These are phyloP conservation scores for Uropsilus gracilis DNA, from an alignment of 2,113 vertebrate species.

Conservation along the genomic window DNA sequence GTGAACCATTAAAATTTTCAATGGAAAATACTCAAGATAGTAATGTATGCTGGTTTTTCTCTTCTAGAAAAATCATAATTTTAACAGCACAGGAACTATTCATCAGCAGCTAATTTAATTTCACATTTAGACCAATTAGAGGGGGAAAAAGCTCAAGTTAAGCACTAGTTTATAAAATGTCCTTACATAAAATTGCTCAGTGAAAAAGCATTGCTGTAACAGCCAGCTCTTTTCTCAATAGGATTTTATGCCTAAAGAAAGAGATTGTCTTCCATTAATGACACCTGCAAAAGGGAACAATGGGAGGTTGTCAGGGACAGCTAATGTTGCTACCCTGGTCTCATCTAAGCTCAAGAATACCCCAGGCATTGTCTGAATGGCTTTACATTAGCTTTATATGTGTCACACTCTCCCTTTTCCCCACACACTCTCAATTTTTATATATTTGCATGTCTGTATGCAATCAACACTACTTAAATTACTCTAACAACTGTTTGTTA, in stretches of 20 bases:
- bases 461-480: neutral
- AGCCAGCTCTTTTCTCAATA: neutral
- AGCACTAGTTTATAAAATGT: conserved; percentile 43
- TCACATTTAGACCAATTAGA: conserved; percentile 72
- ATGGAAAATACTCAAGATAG: conserved; percentile 14
- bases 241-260: neutral
- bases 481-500: neutral
- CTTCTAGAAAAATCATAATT: conserved; percentile 65
- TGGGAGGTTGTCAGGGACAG: neutral
- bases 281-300: neutral
- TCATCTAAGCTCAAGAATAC: neutral
- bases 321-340: fast-evolving
- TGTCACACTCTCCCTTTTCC: neutral
- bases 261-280: neutral
- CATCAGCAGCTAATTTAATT: conserved; percentile 78
- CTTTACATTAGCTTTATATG: neutral
- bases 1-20: conserved; percentile 8
- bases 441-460: neutral
- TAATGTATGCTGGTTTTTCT: conserved; percentile 41
- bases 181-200: conserved; percentile 35
- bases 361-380: neutral
- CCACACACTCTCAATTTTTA: neutral
- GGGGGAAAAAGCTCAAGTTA: conserved; percentile 22
- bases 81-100: conserved; percentile 70
- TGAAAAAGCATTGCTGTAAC: neutral